phyloP scores from a whole-genome alignment of 2,888 invertebrate genomes.

The Erebia ligea region DNA sequence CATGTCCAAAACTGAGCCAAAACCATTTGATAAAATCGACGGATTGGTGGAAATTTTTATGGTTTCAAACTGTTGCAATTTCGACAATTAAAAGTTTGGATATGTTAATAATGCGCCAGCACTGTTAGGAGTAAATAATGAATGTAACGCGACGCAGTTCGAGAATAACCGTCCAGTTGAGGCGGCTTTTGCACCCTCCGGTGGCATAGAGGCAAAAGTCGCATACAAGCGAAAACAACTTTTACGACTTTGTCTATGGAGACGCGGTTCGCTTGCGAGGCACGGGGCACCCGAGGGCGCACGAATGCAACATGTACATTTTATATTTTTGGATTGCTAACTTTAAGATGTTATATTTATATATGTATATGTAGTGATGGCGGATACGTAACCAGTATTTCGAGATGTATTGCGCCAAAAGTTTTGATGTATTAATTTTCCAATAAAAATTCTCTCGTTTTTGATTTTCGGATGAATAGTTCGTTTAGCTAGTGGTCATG shows the following conservation, averaged over 20 bases:
- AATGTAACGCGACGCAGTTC: constrained; percentile 72
- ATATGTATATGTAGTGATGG: constrained; percentile 82
- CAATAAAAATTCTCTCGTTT: constrained; percentile 70
- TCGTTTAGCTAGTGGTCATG: constrained; percentile 82
- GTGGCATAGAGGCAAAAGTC: constrained; percentile 67
- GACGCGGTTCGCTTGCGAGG: constrained; percentile 60
- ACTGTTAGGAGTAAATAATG: constrained; percentile 44
- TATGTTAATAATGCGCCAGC: constrained; percentile 47
- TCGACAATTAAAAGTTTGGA: constrained; percentile 38
- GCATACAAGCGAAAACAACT: constrained; percentile 59
- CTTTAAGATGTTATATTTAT: constrained; percentile 84
- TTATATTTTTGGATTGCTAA: constrained; percentile 84
- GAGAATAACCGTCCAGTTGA: constrained; percentile 80
- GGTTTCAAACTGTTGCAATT: background rate
- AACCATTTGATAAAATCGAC: constrained; percentile 36
- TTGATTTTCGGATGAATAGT: constrained; percentile 68
- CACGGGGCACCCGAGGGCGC: constrained; percentile 72
- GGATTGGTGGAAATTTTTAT: background rate
- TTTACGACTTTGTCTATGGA: constrained; percentile 48
- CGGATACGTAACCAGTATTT: constrained; percentile 80
- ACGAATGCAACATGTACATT: constrained; percentile 80
- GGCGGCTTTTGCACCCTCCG: constrained; percentile 79
- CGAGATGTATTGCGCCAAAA: constrained; percentile 81
- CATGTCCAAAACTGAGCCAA: constrained; percentile 47
- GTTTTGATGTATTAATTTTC: constrained; percentile 83